Percentiles rank a stretch among this genome's conserved stretches.
Evolutionary conservation across 1,140 invertebrate genomes (phyloP).

Genomic region (Pogonognathellus flavescens): DNA sequence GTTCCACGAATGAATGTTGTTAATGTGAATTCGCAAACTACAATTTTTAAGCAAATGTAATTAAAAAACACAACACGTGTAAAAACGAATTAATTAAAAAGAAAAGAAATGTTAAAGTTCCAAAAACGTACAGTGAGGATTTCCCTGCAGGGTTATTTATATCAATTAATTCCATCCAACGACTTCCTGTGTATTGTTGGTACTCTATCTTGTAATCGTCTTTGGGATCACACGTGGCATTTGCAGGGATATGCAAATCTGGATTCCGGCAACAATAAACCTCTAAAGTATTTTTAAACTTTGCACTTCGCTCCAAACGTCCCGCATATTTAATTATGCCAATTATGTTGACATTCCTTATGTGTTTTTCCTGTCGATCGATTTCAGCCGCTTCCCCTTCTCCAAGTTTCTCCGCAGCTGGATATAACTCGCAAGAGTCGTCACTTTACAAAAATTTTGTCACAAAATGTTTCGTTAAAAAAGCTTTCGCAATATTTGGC

Average conservation of each 20-base stretch:
- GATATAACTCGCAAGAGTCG: no score
- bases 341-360: not conserved
- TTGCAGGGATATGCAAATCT: no score
- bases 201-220: no score
- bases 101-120: not conserved
- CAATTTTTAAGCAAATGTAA: no score
- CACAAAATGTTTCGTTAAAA: no score
- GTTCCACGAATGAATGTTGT: not conserved
- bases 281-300: no score
- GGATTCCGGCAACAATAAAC: not conserved
- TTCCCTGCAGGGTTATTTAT: not conserved
- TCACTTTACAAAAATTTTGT: no score
- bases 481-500: no score
- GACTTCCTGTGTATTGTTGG: not conserved
- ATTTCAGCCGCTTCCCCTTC: not conserved
- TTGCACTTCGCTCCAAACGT: not conserved
- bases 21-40: not conserved
- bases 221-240: not conserved
- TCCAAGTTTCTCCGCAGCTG: not conserved
- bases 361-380: not conserved
- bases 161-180: not conserved
- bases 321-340: slow-evolving; percentile 10
- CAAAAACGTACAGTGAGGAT: not conserved
- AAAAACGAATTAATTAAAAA: not conserved
- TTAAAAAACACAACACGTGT: not conserved